These are phyloP conservation scores for Drosophila aff. DNA, from an alignment of 1,140 invertebrate genomes.

Conservation along the genomic window DNA sequence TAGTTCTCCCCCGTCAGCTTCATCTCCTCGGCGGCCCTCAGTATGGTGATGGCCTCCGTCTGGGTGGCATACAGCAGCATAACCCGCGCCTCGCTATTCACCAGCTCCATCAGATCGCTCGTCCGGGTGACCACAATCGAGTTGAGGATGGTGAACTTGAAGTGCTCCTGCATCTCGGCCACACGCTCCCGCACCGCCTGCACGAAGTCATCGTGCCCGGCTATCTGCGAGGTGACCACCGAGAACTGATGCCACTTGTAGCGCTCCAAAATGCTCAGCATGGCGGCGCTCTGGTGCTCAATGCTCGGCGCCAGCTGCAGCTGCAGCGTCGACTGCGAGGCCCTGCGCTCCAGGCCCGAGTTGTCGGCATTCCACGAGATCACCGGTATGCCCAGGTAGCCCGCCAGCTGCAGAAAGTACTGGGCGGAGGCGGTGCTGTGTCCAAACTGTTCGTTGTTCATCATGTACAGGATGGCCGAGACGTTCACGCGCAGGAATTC, in stretches of 20 bases:
- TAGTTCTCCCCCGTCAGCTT: slow-evolving; percentile 97
- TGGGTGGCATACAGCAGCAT: slow-evolving; percentile 96
- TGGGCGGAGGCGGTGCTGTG: slow-evolving; percentile 96
- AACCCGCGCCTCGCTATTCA: slow-evolving; percentile 96
- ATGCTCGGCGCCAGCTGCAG: slow-evolving; percentile 96
- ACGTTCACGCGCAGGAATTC: slow-evolving; percentile 95
- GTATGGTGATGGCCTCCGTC: slow-evolving; percentile 93
- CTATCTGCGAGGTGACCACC: slow-evolving; percentile 96
- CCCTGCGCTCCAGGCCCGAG: slow-evolving; percentile 92
- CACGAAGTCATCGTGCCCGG: slow-evolving; percentile 97
- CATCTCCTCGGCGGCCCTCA: slow-evolving; percentile 91
- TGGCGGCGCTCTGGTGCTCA: slow-evolving; percentile 96
- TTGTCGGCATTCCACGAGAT: slow-evolving; percentile 98
- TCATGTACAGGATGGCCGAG: slow-evolving; percentile 96
- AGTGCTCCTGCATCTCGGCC: slow-evolving; percentile 92
- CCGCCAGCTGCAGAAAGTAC: slow-evolving; percentile 96
- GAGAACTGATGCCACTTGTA: slow-evolving; percentile 99
- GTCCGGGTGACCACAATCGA: slow-evolving; percentile 91
- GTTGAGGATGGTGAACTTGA: slow-evolving; percentile 95
- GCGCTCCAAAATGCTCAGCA: slow-evolving; percentile 95
- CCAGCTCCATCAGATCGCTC: slow-evolving; percentile 90
- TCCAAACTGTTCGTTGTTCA: slow-evolving; percentile 95
- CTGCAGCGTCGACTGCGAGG: slow-evolving; percentile 93
- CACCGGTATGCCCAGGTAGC: slow-evolving; percentile 93
- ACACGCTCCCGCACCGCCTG: slow-evolving; percentile 95